These are phyloP conservation scores for Chrysopa pallens DNA, from an alignment of 1,140 invertebrate genomes.

Conservation along the genomic window DNA sequence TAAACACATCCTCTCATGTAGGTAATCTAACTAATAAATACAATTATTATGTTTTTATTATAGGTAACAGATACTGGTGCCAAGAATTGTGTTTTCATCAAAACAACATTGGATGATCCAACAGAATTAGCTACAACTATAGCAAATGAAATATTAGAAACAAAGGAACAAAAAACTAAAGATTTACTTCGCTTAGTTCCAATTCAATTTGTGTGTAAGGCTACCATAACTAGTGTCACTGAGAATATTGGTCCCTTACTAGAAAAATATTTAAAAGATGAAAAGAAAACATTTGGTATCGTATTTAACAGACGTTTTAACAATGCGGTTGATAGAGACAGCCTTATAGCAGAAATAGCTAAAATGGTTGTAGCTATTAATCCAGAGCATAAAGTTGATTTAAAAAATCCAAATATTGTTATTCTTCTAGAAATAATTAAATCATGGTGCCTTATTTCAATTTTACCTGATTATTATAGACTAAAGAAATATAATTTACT, in stretches of 20 bases:
- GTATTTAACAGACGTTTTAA: constrained; percentile 69
- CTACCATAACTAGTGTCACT: constrained; percentile 53
- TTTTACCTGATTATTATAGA: constrained; percentile 44
- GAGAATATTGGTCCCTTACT: constrained; percentile 43
- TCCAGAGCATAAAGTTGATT: constrained; percentile 49
- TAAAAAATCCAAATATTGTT: constrained; percentile 56
- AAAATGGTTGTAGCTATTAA: constrained; percentile 45
- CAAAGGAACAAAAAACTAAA: constrained; percentile 45
- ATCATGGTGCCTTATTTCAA: constrained; percentile 39
- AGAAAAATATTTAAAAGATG: constrained; percentile 52
- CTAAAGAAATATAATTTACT: constrained; percentile 52
- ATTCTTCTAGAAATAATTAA: constrained; percentile 64
- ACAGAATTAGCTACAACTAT: constrained; percentile 47
- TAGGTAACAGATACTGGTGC: constrained; percentile 54
- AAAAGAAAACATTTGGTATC: constrained; percentile 55
- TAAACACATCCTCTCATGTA: too few species aligned
- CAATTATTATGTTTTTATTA: constrained; percentile 29
- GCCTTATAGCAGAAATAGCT: constrained; percentile 51
- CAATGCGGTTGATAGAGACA: constrained; percentile 44
- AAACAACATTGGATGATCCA: constrained; percentile 52
- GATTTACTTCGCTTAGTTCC: constrained; percentile 64
- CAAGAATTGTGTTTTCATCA: constrained; percentile 71
- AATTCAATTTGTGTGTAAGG: constrained; percentile 61
- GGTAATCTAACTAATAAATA: too few species aligned
- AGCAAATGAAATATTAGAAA: constrained; percentile 47